These are phyloP conservation scores for Drosophila borealis DNA, from an alignment of 2,888 invertebrate species.

Conservation along the genomic window DNA sequence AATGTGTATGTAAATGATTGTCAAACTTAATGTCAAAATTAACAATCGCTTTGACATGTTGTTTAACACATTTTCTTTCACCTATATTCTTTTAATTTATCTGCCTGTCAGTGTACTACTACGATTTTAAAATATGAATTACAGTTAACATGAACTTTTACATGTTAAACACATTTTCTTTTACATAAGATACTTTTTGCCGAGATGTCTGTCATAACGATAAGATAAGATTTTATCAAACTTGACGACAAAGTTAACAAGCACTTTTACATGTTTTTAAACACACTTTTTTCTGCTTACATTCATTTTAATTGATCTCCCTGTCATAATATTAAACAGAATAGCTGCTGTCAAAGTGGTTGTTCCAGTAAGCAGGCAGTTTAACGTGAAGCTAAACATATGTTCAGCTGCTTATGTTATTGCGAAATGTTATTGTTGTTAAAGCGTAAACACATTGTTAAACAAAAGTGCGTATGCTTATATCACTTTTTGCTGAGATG, in stretches of 20 bases:
- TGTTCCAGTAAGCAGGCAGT: not conserved
- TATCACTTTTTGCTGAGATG: not conserved
- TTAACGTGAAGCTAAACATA: constrained; percentile 8
- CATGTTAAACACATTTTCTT: not conserved
- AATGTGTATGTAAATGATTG: not conserved
- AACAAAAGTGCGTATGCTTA: constrained; percentile 3
- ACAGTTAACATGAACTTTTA: constrained; percentile 2
- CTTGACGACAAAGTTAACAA: not conserved
- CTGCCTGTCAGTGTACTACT: no score
- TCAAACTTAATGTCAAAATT: not conserved
- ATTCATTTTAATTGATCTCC: no score
- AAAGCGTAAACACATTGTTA: not conserved
- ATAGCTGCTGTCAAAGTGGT: no score
- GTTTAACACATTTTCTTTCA: not conserved
- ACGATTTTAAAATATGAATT: no score
- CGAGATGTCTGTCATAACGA: not conserved
- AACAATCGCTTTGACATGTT: not conserved
- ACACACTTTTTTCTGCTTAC: no score
- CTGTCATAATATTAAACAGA: not conserved
- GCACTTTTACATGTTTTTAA: no score
- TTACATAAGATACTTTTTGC: not conserved
- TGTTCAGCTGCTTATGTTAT: constrained; percentile 3
- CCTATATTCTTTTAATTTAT: not conserved
- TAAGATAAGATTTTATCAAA: not conserved
- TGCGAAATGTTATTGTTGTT: constrained; percentile 14